Evolutionary conservation across 2,797 vertebrate species (phyloP), one percentile per base, ranked within the genome.

Genomic region (Ctenopoma multispine): DNA sequence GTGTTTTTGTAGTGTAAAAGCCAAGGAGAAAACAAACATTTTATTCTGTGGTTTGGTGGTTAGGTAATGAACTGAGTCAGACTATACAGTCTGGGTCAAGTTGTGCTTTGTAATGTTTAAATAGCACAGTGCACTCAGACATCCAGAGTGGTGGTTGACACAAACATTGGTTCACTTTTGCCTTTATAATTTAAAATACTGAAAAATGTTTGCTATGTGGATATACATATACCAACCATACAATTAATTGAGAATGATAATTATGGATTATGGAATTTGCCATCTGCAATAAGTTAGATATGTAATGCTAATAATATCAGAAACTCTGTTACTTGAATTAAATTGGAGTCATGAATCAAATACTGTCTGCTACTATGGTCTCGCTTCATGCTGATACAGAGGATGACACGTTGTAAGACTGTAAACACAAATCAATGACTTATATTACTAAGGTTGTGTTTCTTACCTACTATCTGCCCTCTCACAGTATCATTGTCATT

Each of bases 391-490:
- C 20, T 48, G 15, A 49, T n/a, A 24, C 7, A 65, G 0, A 66
- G 8, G 23, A 56, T 34, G 21, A 72, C 27, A 21, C 13, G 14
- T 13, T 17, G 17, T 36, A 53, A 58, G 21, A 31, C 17, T 23
- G 27, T 36, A 62, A 14, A 59, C 27, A 48, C 23, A 49, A 6
- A 13, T 7, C 2, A 24, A 46, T 50, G 40, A 10, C 18, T 40
- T 46, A 63, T 63, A 51, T 5, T 62, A 34, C 24, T 29, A 13
- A 59, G 23, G 24, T 36, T 23, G 21, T 23, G 18, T 31, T 77
- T 91, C 96, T 96, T 94, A 98, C 97, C 96, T 62, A 98, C 97
- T 91, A 98, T 98, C 89, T 98, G 97, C 80, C 97, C 97, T 94
- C 97, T 96, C 87, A 98, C 96, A 76, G 96, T 97, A 82, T 98